Evolutionary conservation across 1,140 invertebrate species (phyloP).

Genomic region (Lepidotrigona ventralis): DNA sequence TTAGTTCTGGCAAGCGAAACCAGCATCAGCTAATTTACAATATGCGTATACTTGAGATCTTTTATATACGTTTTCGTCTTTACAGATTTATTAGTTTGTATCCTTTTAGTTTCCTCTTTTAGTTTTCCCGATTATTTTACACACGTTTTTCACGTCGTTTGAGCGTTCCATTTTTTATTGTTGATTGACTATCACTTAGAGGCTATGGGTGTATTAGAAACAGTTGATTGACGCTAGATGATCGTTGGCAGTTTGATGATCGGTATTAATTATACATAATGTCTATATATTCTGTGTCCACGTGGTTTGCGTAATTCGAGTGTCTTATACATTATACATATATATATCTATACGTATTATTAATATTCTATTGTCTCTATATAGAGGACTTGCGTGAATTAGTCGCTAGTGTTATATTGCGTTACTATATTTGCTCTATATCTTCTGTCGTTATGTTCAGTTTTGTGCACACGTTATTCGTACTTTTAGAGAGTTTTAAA

Average conservation of each 20-base stretch:
- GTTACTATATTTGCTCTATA: conserved; percentile 43
- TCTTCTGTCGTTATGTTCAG: conserved; percentile 47
- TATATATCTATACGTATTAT: conserved; percentile 35
- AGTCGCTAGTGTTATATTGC: conserved; percentile 54
- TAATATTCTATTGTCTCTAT: conserved; percentile 48
- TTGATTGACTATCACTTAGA: conserved; percentile 61
- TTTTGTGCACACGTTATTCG: conserved; percentile 48
- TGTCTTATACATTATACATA: conserved; percentile 37
- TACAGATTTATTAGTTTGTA: conserved; percentile 44
- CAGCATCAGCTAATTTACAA: conserved; percentile 55
- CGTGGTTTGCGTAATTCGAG: conserved; percentile 52
- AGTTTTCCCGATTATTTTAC: conserved; percentile 31
- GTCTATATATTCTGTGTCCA: conserved; percentile 48
- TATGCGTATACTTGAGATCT: conserved; percentile 27
- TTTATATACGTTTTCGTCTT: conserved; percentile 15
- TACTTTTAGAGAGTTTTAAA: conserved; percentile 42
- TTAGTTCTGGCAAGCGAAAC: conserved; percentile 55
- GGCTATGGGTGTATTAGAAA: conserved; percentile 69
- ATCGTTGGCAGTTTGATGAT: conserved; percentile 55
- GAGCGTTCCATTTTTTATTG: conserved; percentile 28
- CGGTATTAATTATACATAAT: conserved; percentile 50
- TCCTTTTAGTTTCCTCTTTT: conserved; percentile 48
- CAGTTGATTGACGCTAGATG: conserved; percentile 62
- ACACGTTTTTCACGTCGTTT: conserved; percentile 27
- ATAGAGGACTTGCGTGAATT: conserved; percentile 55